Evolutionary conservation across 2,113 vertebrate species (phyloP).

Genomic region (Noturus placidus): DNA sequence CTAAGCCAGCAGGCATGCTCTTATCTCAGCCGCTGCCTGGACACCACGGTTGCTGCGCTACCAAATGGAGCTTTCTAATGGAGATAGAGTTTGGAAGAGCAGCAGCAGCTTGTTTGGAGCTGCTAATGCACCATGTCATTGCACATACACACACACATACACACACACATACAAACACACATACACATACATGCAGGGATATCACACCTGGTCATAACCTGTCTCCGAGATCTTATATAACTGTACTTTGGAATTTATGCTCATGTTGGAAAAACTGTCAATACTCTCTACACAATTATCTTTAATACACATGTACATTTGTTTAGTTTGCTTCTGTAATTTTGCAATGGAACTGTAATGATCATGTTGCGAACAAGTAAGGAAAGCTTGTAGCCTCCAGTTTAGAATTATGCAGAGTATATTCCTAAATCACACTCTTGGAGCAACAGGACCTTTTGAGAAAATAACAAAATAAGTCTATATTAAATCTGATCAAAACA

Average conservation of each 20-base stretch:
- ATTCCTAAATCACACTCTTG: not conserved
- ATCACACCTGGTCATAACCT: slow-evolving; percentile 11
- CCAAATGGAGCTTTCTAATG: slow-evolving; percentile 47
- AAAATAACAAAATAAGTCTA: not conserved
- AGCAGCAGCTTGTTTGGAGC: slow-evolving; percentile 54
- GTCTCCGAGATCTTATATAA: slow-evolving; percentile 18
- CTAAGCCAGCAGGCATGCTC: slow-evolving; percentile 51
- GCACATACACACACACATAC: not conserved
- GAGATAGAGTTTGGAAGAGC: slow-evolving; percentile 41
- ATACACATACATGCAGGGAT: slow-evolving; percentile 15
- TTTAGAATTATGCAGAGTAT: not conserved
- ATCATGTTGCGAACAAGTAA: not conserved
- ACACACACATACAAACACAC: not conserved
- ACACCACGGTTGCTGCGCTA: slow-evolving; percentile 60
- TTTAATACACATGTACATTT: not conserved
- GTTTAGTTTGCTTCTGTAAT: not conserved
- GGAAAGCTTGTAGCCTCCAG: not conserved
- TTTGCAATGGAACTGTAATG: not conserved
- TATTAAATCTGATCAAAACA: not conserved
- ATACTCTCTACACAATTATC: not conserved
- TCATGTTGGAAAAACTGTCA: slow-evolving; percentile 1
- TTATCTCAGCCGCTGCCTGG: slow-evolving; percentile 64
- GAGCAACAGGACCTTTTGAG: no score
- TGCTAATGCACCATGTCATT: slow-evolving; percentile 46
- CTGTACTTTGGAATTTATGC: slow-evolving; percentile 26